Conservation (phyloP, 2,113 vertebrate genomes). For the Brachirus orientalis region DNA sequence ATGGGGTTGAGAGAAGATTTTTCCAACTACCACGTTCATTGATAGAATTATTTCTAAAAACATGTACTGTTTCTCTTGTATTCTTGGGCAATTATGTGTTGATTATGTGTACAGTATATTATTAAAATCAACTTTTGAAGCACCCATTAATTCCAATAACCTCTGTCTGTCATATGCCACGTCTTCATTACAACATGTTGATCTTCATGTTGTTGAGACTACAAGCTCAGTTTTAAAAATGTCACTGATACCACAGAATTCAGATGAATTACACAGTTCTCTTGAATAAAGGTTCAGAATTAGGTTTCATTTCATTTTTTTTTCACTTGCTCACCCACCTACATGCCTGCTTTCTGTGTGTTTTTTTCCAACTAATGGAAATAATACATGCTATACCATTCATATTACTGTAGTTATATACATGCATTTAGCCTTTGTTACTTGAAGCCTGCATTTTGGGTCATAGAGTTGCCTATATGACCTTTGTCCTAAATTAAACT, state of each 20-base stretch:
- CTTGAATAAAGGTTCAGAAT: neutral
- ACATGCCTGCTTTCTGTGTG: neutral
- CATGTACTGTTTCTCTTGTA: neutral
- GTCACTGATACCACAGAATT: conserved; percentile 11
- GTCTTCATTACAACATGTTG: neutral
- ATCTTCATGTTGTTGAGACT: neutral
- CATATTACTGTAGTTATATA: neutral
- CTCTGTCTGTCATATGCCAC: too few relatives aligned
- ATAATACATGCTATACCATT: neutral
- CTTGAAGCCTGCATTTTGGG: neutral
- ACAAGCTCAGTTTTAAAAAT: neutral
- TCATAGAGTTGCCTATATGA: neutral
- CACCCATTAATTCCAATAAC: neutral
- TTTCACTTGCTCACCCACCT: neutral
- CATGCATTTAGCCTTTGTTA: neutral
- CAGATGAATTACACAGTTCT: neutral
- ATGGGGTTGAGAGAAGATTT: too few relatives aligned
- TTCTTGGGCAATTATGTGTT: neutral
- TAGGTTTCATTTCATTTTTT: conserved; percentile 9
- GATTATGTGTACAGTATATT: neutral
- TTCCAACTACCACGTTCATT: neutral
- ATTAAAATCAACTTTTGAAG: neutral
- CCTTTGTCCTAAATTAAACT: conserved; percentile 2
- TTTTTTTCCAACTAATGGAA: neutral
- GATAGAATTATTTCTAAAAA: neutral